Base-by-base conservation (phyloP, 2,113 vertebrate species). In the Polyodon spathula region DNA sequence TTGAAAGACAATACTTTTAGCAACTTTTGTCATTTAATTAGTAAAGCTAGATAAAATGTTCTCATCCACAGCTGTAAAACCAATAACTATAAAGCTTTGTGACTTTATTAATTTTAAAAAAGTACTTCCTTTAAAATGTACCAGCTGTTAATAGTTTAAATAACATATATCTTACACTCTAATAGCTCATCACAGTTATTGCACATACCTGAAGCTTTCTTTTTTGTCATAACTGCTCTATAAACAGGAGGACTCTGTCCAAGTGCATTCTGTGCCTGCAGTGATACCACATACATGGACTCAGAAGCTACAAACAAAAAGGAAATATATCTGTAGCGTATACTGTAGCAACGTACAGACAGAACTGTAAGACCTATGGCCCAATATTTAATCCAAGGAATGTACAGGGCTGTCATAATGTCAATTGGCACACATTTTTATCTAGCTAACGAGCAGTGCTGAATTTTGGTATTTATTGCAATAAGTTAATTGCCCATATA, bases 281-380 rank as follows among this genome's bases (percentile, higher is more conserved):
- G 78, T 1, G 96, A 97, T 80, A 97, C 91, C 84, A 97, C 87
- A 70, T 96, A 91, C 84, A 97, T 90, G 51, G 94, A 97, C 81
- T 97, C 94, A 68, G 96, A 97, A 51, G 95, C 95, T 94, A 81
- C 56, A 74, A 70, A 77, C 63, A 76, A 66, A 89, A 66, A 73
- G 66, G 72, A 68, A 69, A 71, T 73, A 90, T 65, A 70, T 74
- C 81, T 78, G 76, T 67, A 55, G 57, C 55, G 54, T 64, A 59
- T 52, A 64, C 63, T 53, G 53, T 64, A 46, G 44, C 56, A 54
- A n/a, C 3, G 27, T 27, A 27, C 40, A 46, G 40, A 51, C 48
- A 53, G 8, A 59, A 53, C 17, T 43, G 40, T 27, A 64, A 58
- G 46, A 27, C 3, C 27, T 27, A 27, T 3, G 27, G 27, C 27